Evolutionary conservation across 1,140 invertebrate genomes (phyloP), one percentile per base, ranked within the genome.

Genomic region (Conus ventricosus): DNA sequence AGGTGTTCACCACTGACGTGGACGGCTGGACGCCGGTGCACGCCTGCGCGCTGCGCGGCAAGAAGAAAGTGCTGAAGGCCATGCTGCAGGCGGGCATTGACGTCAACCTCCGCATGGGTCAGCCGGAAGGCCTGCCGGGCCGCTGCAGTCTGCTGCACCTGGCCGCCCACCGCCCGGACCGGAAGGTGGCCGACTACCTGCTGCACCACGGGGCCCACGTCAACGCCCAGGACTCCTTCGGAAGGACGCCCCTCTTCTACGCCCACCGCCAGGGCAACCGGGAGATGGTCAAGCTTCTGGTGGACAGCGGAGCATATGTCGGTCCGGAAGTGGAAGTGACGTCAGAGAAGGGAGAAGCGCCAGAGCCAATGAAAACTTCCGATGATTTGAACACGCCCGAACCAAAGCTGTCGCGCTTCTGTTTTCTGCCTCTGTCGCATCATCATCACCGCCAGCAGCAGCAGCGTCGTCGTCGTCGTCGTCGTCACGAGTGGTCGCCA

Each of bases 1-100:
- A 92, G 63, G 88, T 93, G 0, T 90, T 93, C 80, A 89, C 87
- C 4, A 88, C 89, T 6, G 89, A 93, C 82, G 84, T 93, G 7
- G 93, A 92, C 20, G 93, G 93, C 27, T 93, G 93, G 93, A 93
- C 92, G 20, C 93, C 92, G n/a, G 60, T 93, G 25, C 93, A 93
- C 87, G 93, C 93, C 80, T 93, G 92, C 88, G 90, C 90, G 13
- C 85, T 92, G 27, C 87, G 90, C 55, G 93, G 92, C 11, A 91
- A 91, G 17, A 92, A 91, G 71, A 92, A 92, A 71, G 80, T 93
- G 23, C 87, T 93, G 63, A 93, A 93, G 89, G 76, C 90, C 5
- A 92, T 93, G 89, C 85, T 93, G n/a, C 87, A 89, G 85, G 87
- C 91, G 17, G 91, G 90, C 57, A 88, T 93, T n/a, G 91, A 92